Evolutionary conservation across 2,797 vertebrate species (phyloP).

Genomic region (Sebastolobus altivelis): DNA sequence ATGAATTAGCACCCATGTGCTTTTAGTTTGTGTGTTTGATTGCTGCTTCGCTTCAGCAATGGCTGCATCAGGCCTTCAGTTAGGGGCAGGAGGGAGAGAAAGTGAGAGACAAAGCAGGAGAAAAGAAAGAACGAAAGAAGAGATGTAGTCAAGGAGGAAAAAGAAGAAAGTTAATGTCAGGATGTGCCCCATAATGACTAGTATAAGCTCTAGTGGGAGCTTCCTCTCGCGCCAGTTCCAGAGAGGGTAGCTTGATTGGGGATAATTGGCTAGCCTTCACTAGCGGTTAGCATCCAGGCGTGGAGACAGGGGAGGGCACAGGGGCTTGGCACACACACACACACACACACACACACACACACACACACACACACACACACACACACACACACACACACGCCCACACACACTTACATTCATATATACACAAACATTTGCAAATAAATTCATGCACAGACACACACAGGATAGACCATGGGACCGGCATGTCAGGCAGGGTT

Average conservation of each 20-base stretch:
- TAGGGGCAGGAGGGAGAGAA: slow-evolving; percentile 6
- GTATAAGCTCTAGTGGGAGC: slow-evolving; percentile 85
- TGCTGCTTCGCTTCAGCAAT: slow-evolving; percentile 64
- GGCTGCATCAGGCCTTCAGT: slow-evolving; percentile 42
- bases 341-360: slow-evolving; percentile 32
- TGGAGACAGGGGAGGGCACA: slow-evolving; percentile 78
- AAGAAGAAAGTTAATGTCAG: slow-evolving; percentile 86
- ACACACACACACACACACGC: slow-evolving; percentile 28
- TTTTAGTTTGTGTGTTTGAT: slow-evolving; percentile 82
- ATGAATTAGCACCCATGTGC: slow-evolving; percentile 81
- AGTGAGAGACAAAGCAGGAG: slow-evolving; percentile 45
- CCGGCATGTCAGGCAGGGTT: slow-evolving; percentile 47
- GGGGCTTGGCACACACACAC: slow-evolving; percentile 68
- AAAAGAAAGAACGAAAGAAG: slow-evolving; percentile 15
- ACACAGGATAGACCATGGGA: slow-evolving; percentile 57
- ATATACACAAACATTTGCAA: slow-evolving; percentile 50
- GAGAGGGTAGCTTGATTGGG: slow-evolving; percentile 86
- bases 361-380: slow-evolving; percentile 28
- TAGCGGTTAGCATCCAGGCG: slow-evolving; percentile 84
- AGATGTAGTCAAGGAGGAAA: slow-evolving; percentile 64
- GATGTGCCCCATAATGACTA: slow-evolving; percentile 87
- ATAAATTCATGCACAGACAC: slow-evolving; percentile 53
- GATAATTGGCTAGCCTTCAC: slow-evolving; percentile 86
- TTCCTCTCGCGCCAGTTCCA: slow-evolving; percentile 83
- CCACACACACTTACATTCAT: slow-evolving; percentile 31